Base-by-base conservation (phyloP, 2,113 vertebrate species). In the Varanus salvator region DNA sequence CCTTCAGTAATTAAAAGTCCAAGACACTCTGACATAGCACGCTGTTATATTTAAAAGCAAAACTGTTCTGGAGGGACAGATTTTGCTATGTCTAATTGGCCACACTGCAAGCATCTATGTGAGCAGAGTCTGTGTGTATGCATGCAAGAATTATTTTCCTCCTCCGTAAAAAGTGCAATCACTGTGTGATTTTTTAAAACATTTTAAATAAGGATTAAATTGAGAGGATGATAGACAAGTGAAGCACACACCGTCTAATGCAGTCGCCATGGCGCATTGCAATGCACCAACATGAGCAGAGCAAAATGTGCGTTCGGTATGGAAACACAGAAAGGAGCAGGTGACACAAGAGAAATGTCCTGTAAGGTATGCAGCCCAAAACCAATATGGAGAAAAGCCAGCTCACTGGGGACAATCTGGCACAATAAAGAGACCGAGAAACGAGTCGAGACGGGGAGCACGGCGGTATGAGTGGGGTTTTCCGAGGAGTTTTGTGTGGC, bases 331-430 rank as follows among this genome's bases (percentile, higher is more conserved):
- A 60, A 60, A 75, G 50, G 2, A n/a, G 52, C 7, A 9, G 54
- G 29, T 81, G 52, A 81, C 80, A 81, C 54, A 57, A 81, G 72
- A 34, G 52, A 75, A 34, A 86, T 86, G n/a, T 19, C n/a, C 85
- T 75, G 34, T 23, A 44, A 75, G 71, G 84, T 75, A 57, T 76
- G 54, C 34, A 86, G 76, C 60, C 14, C 72, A 75, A 76, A 86
- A 84, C 31, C 44, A 69, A 64, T 87, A 77, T 48, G 34, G 44
- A 87, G 72, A 19, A 77, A 77, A 77, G 85, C n/a, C 74, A 64
- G 25, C 8, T 87, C 81, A 57, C 57, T 38, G 21, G 66, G 34
- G 57, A 19, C 34, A 83, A 27, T 44, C 54, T 57, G 17, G 34
- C 75, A 77, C 19, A 14, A 27, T 15, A 21, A 14, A n/a, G 4